Conservation (phyloP, 2,113 vertebrate species). For the Dissostichus mawsoni region DNA sequence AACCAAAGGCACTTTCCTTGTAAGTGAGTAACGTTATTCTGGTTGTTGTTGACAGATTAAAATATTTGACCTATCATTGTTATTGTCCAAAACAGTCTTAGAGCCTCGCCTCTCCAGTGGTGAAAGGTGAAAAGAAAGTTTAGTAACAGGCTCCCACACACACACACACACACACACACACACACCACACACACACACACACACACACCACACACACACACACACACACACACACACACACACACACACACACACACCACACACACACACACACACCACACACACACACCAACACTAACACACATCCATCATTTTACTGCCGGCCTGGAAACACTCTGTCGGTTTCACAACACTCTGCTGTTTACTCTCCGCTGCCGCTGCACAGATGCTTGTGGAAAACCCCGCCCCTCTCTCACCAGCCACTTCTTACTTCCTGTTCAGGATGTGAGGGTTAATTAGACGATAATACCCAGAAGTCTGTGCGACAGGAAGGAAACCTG, state of each 20-base stretch:
- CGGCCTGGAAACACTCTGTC: neutral
- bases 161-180: constrained; percentile 16
- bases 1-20: too few relatives aligned
- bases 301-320: constrained; percentile 39
- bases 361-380: neutral
- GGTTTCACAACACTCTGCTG: neutral
- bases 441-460: constrained; percentile 27
- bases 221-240: constrained; percentile 11
- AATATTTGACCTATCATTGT: too few relatives aligned
- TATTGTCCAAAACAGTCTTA: too few relatives aligned
- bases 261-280: constrained; percentile 8
- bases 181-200: constrained; percentile 8
- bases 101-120: too few relatives aligned
- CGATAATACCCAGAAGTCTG: constrained; percentile 3
- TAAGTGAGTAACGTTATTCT: too few relatives aligned
- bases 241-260: neutral
- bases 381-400: constrained; percentile 20
- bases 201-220: constrained; percentile 1
- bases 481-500: constrained; percentile 30
- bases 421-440: constrained; percentile 55
- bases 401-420: neutral
- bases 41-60: too few relatives aligned
- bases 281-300: constrained; percentile 34
- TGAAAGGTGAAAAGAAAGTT: too few relatives aligned
- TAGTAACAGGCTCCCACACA: neutral